Conservation (phyloP, 1,140 invertebrate genomes). For the Drosophila tsacasi region DNA sequence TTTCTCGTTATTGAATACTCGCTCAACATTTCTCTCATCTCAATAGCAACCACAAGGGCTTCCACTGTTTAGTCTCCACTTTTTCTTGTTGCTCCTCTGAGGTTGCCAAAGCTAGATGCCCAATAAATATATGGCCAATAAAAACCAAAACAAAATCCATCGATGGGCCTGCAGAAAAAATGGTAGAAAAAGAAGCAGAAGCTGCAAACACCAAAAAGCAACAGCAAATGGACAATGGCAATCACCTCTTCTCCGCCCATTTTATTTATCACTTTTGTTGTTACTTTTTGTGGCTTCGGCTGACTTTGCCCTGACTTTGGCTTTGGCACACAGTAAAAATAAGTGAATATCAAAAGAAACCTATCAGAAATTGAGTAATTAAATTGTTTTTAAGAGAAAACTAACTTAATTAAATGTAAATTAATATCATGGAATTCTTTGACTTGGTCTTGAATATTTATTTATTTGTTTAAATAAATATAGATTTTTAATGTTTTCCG, state of each 20-base stretch:
- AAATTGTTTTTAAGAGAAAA: neutral
- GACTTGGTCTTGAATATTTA: neutral
- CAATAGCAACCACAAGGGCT: neutral
- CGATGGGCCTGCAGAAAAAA: conserved; percentile 1
- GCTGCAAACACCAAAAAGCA: conserved; percentile 13
- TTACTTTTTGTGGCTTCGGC: conserved; percentile 5
- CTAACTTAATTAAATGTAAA: too few species aligned
- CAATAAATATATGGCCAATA: conserved; percentile 5
- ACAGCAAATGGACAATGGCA: conserved; percentile 27
- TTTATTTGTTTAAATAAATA: neutral
- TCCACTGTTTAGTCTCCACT: neutral
- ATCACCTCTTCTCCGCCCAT: conserved; percentile 17
- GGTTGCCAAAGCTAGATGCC: neutral
- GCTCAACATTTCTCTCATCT: too few species aligned
- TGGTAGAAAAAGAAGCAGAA: neutral
- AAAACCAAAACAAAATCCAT: conserved; percentile 6
- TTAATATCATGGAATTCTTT: neutral
- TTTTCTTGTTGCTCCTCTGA: neutral
- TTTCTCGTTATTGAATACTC: neutral
- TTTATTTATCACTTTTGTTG: conserved; percentile 70
- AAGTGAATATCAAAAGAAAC: neutral
- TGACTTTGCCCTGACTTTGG: conserved; percentile 7
- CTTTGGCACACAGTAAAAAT: neutral
- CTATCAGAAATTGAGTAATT: neutral
- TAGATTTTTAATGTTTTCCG: neutral